Conservation (phyloP, 2,113 vertebrate species). For the Echinops telfairi region DNA sequence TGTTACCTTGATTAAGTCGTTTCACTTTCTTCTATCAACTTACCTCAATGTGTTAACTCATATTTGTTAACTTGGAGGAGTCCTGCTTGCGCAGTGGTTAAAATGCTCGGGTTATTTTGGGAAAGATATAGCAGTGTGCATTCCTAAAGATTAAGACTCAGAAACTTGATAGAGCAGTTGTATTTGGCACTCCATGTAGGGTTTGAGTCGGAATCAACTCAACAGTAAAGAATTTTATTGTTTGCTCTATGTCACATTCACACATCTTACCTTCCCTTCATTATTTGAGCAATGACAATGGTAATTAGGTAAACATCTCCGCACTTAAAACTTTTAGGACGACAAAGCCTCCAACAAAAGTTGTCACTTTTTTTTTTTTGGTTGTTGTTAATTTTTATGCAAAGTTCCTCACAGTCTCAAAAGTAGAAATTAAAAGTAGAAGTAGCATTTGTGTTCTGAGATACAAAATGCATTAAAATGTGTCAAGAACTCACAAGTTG, state of each 20-base stretch:
- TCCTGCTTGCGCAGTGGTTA: too few relatives aligned
- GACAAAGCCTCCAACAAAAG: background rate
- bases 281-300: background rate
- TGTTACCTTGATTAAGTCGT: background rate
- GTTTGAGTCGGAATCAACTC: background rate
- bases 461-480: conserved; percentile 28
- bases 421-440: background rate
- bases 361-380: background rate
- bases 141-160: background rate
- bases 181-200: background rate
- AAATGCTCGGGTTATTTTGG: background rate
- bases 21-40: background rate
- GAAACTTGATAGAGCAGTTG: background rate
- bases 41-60: background rate
- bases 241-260: background rate
- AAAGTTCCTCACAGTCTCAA: background rate
- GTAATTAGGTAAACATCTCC: background rate
- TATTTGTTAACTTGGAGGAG: background rate
- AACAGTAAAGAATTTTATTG: background rate
- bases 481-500: conserved; percentile 29
- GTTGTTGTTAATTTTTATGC: background rate
- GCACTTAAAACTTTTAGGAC: background rate
- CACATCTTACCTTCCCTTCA: background rate
- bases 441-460: background rate
- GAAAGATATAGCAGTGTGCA: background rate